Evolutionary conservation across 2,888 invertebrate species (phyloP).

Genomic region (Tinea trinotella): DNA sequence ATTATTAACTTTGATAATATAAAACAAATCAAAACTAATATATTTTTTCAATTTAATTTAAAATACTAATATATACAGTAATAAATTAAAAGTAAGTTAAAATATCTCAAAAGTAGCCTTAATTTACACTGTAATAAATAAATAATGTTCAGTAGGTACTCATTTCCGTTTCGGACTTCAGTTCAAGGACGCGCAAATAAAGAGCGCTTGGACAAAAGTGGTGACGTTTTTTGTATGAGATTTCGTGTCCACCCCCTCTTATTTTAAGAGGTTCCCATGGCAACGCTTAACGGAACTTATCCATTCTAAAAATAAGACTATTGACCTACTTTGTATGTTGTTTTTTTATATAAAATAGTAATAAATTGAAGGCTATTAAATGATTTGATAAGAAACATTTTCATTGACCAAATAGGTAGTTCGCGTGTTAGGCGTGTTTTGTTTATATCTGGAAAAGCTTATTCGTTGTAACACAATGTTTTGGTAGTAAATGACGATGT

Average conservation of each 20-base stretch:
- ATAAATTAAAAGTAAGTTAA: no score
- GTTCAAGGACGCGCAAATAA: neutral
- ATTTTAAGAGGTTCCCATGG: neutral
- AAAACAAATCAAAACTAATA: no score
- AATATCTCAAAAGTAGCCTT: no score
- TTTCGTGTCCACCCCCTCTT: neutral
- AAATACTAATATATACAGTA: no score
- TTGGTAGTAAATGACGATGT: conserved; percentile 34
- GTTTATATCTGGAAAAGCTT: conserved; percentile 29
- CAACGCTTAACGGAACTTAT: neutral
- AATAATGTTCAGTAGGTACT: neutral
- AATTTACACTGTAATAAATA: neutral
- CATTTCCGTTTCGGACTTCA: neutral
- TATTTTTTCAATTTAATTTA: no score
- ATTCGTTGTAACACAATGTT: conserved; percentile 27
- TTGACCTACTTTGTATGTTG: neutral
- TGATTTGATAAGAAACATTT: conserved; percentile 26
- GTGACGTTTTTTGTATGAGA: no score
- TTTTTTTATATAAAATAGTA: no score
- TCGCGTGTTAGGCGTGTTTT: conserved; percentile 46
- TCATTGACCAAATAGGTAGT: conserved; percentile 45
- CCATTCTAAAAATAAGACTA: neutral
- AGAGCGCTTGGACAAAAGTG: no score
- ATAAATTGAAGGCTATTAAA: neutral
- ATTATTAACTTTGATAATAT: no score